A percentile compares a stretch with the other conserved stretches of the same genome.
Conservation (phyloP, 2,797 vertebrate genomes). For the Ambastaia sidthimunki region DNA sequence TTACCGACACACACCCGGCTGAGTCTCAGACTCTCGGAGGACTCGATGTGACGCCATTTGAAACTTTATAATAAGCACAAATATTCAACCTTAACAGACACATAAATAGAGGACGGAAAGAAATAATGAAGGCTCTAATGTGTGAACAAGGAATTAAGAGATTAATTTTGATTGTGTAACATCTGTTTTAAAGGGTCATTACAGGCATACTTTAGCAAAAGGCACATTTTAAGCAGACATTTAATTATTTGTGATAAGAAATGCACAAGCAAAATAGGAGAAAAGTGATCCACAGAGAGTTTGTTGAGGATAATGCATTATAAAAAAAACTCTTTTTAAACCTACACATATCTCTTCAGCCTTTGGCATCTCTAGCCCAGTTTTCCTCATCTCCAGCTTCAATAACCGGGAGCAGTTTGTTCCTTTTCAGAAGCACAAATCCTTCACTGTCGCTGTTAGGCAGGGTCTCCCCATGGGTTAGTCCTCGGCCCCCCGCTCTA, state of each 20-base stretch:
- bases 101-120: background rate
- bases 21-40: conserved; percentile 45
- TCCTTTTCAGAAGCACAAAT: conserved; percentile 30
- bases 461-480: conserved; percentile 3
- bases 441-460: background rate
- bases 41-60: conserved; percentile 36
- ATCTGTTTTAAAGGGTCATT: conserved; percentile 25
- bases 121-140: background rate
- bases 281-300: background rate
- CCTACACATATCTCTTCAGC: conserved; percentile 15
- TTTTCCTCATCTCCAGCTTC: conserved; percentile 17
- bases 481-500: background rate
- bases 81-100: conserved; percentile 27
- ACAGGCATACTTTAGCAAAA: conserved; percentile 17
- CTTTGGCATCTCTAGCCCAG: conserved; percentile 18
- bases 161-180: conserved; percentile 20
- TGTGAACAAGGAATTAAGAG: conserved; percentile 7
- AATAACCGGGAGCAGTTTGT: conserved; percentile 17
- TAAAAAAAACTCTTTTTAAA: conserved; percentile 2
- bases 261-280: conserved; percentile 14
- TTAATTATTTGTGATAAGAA: background rate
- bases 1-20: conserved; percentile 43
- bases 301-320: conserved; percentile 25
- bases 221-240: background rate
- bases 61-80: conserved; percentile 35